A percentile compares a stretch with the other conserved stretches of the same genome.
Evolutionary conservation across 1,140 invertebrate genomes (phyloP).

Genomic region (Hypsibius dujardini): DNA sequence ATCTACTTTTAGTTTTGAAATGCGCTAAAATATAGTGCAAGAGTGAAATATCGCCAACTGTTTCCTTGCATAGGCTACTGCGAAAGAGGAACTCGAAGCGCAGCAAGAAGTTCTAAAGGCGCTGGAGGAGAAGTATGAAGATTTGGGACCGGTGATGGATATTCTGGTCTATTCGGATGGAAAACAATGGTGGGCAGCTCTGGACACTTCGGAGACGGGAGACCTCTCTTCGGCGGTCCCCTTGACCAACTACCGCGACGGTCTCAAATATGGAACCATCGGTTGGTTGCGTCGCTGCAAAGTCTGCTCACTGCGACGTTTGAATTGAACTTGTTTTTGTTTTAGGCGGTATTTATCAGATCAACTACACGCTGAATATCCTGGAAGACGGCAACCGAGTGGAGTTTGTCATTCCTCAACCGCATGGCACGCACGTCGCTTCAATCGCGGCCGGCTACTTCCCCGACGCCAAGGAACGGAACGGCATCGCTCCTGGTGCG

Average conservation of each 20-base stretch:
- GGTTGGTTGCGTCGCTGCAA: not conserved
- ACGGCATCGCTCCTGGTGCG: conserved; percentile 87
- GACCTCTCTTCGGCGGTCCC: not conserved
- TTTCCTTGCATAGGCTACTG: not conserved
- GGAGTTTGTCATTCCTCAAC: conserved; percentile 71
- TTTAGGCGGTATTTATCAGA: conserved; percentile 39
- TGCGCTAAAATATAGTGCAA: too few relatives aligned
- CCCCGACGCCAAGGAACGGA: conserved; percentile 66
- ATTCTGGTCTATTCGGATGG: not conserved
- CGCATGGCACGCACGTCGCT: conserved; percentile 90
- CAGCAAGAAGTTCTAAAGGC: not conserved
- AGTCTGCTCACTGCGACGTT: not conserved
- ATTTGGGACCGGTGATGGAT: conserved; percentile 5
- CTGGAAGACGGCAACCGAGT: conserved; percentile 74
- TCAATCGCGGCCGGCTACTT: conserved; percentile 82
- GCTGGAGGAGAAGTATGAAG: conserved; percentile 1
- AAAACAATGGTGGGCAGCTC: not conserved
- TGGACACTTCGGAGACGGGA: not conserved
- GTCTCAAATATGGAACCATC: not conserved
- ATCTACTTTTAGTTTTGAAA: too few relatives aligned
- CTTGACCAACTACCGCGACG: not conserved
- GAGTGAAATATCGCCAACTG: too few relatives aligned
- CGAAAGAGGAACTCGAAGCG: not conserved
- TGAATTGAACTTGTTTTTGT: not conserved
- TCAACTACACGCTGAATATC: conserved; percentile 80